phyloP scores from a whole-genome alignment of 2,888 invertebrate genomes.

The Timema cristinae region DNA sequence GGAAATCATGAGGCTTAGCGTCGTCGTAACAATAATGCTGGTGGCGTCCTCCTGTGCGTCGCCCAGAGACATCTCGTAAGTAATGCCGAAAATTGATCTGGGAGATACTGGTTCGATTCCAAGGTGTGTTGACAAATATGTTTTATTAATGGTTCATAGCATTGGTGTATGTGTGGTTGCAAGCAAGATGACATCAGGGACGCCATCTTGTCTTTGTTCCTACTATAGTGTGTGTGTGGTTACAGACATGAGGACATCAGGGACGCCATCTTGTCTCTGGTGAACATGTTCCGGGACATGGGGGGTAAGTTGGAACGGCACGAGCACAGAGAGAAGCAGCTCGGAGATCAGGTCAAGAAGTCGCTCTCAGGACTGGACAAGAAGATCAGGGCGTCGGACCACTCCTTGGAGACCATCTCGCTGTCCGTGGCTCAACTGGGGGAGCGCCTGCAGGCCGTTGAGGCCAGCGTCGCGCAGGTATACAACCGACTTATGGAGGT shows the following conservation, averaged over 20 bases:
- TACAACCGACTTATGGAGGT: constrained; percentile 26
- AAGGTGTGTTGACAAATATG: too few species aligned
- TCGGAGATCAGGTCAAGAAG: constrained; percentile 76
- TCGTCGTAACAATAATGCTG: too few species aligned
- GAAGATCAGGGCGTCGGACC: constrained; percentile 62
- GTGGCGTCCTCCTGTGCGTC: too few species aligned
- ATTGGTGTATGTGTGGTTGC: too few species aligned
- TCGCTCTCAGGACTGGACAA: constrained; percentile 67
- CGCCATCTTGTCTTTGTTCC: not conserved
- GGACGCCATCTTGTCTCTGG: constrained; percentile 73
- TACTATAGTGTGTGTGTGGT: not conserved
- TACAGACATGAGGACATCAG: constrained; percentile 63
- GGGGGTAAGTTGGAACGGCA: constrained; percentile 82
- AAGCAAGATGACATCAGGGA: too few species aligned
- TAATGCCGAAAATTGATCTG: too few species aligned
- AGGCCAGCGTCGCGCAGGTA: constrained; percentile 70
- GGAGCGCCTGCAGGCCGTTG: constrained; percentile 70
- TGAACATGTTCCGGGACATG: constrained; percentile 72
- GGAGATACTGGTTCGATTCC: too few species aligned
- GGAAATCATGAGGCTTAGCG: too few species aligned
- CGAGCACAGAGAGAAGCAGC: constrained; percentile 72
- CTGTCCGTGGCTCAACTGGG: constrained; percentile 67
- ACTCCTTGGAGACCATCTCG: constrained; percentile 52
- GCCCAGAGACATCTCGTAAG: too few species aligned
- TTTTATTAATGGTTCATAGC: too few species aligned